Evolutionary conservation across 2,113 vertebrate genomes (phyloP).

Genomic region (Larimichthys crocea): DNA sequence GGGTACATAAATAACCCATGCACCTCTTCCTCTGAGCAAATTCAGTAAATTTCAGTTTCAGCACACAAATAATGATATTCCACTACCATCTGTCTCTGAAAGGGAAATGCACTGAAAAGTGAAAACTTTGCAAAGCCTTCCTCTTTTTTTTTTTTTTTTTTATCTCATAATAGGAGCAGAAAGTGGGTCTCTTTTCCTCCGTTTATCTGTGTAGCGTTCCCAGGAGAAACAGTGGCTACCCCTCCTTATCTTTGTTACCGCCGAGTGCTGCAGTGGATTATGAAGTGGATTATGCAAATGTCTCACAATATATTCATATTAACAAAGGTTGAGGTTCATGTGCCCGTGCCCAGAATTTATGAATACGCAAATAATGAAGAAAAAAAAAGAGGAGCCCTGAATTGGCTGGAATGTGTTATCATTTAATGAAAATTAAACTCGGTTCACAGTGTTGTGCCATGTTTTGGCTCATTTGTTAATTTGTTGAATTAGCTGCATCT

Average conservation of each 20-base stretch:
- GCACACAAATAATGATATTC: conserved; percentile 74
- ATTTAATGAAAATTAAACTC: conserved; percentile 66
- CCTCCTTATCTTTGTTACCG: conserved; percentile 75
- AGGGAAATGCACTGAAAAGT: conserved; percentile 75
- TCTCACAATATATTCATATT: conserved; percentile 81
- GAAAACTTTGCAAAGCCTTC: conserved; percentile 80
- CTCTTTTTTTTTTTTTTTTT: conserved; percentile 73
- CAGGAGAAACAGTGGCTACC: conserved; percentile 82
- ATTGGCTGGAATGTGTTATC: conserved; percentile 66
- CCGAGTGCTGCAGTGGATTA: conserved; percentile 78
- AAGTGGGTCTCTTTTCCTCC: conserved; percentile 70
- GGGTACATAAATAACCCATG: conserved; percentile 73
- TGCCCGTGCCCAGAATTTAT: conserved; percentile 74
- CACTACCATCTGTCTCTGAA: conserved; percentile 74
- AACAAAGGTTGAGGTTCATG: conserved; percentile 77
- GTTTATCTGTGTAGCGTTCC: conserved; percentile 84
- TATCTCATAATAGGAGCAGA: conserved; percentile 86
- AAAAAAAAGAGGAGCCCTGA: conserved; percentile 5
- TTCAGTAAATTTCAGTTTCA: conserved; percentile 52
- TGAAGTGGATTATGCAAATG: conserved; percentile 85
- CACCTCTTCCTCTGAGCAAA: conserved; percentile 59
- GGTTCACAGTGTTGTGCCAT: conserved; percentile 12
- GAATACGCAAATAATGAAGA: conserved; percentile 61
- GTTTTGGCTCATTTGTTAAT: conserved; percentile 62
- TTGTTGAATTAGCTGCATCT: conserved; percentile 61